Evolutionary conservation across 2,113 vertebrate genomes (phyloP).

Genomic region (Epinephelus moara): DNA sequence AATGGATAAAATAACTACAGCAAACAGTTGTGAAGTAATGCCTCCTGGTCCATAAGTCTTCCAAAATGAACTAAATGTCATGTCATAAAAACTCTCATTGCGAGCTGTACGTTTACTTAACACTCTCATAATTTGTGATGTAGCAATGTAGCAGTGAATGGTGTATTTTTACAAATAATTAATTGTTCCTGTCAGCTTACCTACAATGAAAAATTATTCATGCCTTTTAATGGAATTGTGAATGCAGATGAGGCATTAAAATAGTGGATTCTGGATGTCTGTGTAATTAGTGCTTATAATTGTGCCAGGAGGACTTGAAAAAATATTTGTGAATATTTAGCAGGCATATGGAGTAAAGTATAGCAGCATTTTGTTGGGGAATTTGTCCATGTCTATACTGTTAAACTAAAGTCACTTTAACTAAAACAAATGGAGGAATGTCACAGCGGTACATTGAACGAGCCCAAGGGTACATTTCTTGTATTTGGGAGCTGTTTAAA

Average conservation of each 20-base stretch:
- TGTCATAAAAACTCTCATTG: not conserved
- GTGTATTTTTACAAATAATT: not conserved
- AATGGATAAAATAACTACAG: not conserved
- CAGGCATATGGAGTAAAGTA: not conserved
- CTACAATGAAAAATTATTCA: conserved; percentile 4
- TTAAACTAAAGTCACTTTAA: not conserved
- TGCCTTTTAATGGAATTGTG: conserved; percentile 5
- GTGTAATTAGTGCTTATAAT: conserved; percentile 6
- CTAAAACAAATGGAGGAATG: not conserved
- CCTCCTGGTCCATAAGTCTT: not conserved
- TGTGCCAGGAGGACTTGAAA: not conserved
- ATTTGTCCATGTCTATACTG: not conserved
- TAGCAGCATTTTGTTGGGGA: not conserved
- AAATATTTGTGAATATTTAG: not conserved
- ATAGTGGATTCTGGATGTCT: not conserved
- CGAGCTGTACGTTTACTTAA: not conserved
- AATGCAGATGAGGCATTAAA: conserved; percentile 2
- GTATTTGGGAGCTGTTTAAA: too few relatives aligned
- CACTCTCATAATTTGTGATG: not conserved
- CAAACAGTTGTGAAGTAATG: not conserved
- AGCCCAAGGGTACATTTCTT: too few relatives aligned
- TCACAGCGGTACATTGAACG: not conserved
- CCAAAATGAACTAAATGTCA: not conserved
- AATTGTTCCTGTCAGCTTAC: conserved; percentile 15
- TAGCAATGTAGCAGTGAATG: not conserved